phyloP scores from a whole-genome alignment of 1,140 invertebrate genomes.

The Drosophila insularis region DNA sequence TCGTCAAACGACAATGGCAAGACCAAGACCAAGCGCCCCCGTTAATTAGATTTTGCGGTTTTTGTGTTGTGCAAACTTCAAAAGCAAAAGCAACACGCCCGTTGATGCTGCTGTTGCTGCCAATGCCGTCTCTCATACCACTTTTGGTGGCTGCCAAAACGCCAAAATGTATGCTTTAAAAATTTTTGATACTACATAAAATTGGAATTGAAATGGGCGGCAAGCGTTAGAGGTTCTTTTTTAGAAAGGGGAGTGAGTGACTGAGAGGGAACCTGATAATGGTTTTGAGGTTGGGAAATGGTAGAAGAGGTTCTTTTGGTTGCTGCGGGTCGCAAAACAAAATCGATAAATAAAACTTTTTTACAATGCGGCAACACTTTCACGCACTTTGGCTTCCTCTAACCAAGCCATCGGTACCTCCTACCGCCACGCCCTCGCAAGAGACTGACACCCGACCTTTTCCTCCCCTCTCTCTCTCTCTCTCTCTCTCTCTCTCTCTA shows the following conservation, averaged over 20 bases:
- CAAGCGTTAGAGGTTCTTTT: too few relatives aligned
- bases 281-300: too few relatives aligned
- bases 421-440: neutral
- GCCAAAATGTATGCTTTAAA: slow-evolving; percentile 78
- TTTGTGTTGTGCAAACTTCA: slow-evolving; percentile 80
- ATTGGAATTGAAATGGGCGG: slow-evolving; percentile 65
- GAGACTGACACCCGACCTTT: neutral
- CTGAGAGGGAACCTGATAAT: too few relatives aligned
- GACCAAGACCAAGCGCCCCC: slow-evolving; percentile 67
- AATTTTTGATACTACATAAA: slow-evolving; percentile 74
- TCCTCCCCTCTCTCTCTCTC: neutral
- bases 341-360: slow-evolving; percentile 76
- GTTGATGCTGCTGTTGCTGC: slow-evolving; percentile 31
- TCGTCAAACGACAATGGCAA: slow-evolving; percentile 46
- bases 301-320: slow-evolving; percentile 26
- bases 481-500: too few relatives aligned
- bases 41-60: slow-evolving; percentile 80
- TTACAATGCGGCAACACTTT: slow-evolving; percentile 76
- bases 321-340: slow-evolving; percentile 70
- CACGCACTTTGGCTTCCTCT: slow-evolving; percentile 57
- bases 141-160: slow-evolving; percentile 58
- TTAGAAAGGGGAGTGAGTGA: too few relatives aligned
- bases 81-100: slow-evolving; percentile 67
- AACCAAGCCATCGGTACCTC: neutral
- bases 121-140: slow-evolving; percentile 18